phyloP scores from a whole-genome alignment of 1,140 invertebrate genomes.

The Berghia stephanieae region DNA sequence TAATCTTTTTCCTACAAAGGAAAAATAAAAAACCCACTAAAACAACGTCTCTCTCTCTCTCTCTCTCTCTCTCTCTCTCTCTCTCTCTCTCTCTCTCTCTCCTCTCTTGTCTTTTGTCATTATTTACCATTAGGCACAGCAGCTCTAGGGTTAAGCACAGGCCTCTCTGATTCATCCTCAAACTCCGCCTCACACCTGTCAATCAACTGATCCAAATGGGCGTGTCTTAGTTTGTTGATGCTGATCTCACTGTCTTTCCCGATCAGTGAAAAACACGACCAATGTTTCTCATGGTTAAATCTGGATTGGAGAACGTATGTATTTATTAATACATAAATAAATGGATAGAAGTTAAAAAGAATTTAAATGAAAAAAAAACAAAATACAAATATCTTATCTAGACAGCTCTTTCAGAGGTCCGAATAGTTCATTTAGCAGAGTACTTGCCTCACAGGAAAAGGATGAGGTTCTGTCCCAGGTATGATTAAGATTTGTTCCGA shows the following conservation, averaged over 20 bases:
- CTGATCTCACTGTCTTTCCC: conserved; percentile 56
- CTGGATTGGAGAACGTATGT: conserved; percentile 36
- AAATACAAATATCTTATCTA: background rate
- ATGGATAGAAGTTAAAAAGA: background rate
- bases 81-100: background rate
- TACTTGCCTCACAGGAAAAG: no score
- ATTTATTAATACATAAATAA: no score
- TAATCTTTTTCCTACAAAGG: no score
- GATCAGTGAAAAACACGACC: conserved; percentile 55
- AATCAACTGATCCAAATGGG: conserved; percentile 57
- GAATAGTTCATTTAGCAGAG: no score
- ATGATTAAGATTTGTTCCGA: no score
- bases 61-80: background rate
- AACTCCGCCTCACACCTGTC: conserved; percentile 50
- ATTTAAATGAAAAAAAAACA: background rate
- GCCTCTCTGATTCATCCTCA: conserved; percentile 40
- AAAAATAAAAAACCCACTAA: background rate
- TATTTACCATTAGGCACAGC: conserved; percentile 44
- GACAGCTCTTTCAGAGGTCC: no score
- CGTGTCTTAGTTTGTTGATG: conserved; percentile 50
- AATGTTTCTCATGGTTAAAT: conserved; percentile 43
- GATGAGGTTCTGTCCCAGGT: no score
- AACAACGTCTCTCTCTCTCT: background rate
- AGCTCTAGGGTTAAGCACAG: conserved; percentile 54
- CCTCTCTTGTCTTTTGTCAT: background rate